Evolutionary conservation across 2,797 vertebrate species (phyloP), one percentile per base, ranked within the genome.

Genomic region (Myotis planiceps): DNA sequence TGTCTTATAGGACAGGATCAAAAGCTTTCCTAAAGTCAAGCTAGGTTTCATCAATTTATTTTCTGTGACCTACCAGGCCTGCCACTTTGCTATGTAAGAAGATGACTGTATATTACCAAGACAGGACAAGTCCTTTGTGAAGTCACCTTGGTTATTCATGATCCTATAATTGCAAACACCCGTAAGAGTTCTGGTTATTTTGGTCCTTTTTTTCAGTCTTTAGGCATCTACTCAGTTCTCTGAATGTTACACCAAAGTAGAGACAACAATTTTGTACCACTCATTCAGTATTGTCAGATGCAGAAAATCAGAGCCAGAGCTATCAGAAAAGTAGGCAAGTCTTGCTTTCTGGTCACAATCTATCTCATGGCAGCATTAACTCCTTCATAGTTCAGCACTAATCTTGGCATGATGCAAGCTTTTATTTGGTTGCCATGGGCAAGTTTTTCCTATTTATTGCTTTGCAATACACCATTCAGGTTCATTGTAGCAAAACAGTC

Each of bases 351-450:
- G 75, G 6, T 72, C 83, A 80, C 34, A 68, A 8, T 55, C 4
- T 68, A 3, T 45, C 49, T 25, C 6, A 9, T n/a, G 29, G 53
- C 6, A 68, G 12, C 49, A 58, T 60, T n/a, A 34, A 37, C 42
- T 90, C 29, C 25, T 79, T 47, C 55, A 25, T 60, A 96, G 65
- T 74, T 87, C 96, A 92, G 80, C 76, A 18, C 72, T 84, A 58
- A 69, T 16, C 5, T 9, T 49, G 72, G 80, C 97, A 88, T 68
- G 5, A 81, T 90, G 72, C 60, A 53, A 94, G 55, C 87, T 97
- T 81, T 94, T 94, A 34, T 95, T 96, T 92, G 93, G 90, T 97
- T 87, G 92, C 65, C 42, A 25, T 45, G 85, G 95, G 63, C 69
- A 96, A 96, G 55, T 90, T 95, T 96, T 83, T 6, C 65, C 23